Percentiles rank a stretch among this genome's conserved stretches.
phyloP scores from a whole-genome alignment of 1,140 invertebrate genomes.

The Pteromalus puparum region DNA sequence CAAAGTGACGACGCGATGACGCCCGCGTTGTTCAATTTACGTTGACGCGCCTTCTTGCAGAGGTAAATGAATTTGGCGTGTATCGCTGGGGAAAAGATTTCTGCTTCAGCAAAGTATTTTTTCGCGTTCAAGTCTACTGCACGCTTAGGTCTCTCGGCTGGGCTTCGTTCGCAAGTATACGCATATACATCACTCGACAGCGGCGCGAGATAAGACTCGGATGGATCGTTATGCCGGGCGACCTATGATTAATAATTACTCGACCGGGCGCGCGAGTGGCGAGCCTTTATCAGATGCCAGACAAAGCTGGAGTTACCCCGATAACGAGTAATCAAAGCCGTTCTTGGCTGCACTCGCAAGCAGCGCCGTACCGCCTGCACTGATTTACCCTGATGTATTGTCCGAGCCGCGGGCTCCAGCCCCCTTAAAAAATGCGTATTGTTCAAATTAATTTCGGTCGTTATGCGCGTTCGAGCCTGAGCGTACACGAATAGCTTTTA shows the following conservation, averaged over 20 bases:
- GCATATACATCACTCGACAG: conserved; percentile 72
- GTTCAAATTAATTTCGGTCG: conserved; percentile 48
- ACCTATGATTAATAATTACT: conserved; percentile 76
- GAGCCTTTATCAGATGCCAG: conserved; percentile 71
- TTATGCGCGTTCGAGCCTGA: conserved; percentile 14
- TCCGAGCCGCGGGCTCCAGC: not conserved
- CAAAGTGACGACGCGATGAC: conserved; percentile 43
- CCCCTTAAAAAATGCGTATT: conserved; percentile 32
- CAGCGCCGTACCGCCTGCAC: not conserved
- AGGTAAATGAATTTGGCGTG: too few species aligned
- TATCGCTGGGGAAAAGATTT: not conserved
- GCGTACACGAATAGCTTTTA: conserved; percentile 42
- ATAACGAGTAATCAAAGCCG: conserved; percentile 74
- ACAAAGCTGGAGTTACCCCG: conserved; percentile 71
- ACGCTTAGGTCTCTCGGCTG: conserved; percentile 47
- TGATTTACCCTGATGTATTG: conserved; percentile 37
- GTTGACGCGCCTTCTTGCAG: not conserved
- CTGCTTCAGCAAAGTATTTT: not conserved
- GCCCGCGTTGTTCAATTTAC: conserved; percentile 52
- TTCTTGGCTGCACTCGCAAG: conserved; percentile 9
- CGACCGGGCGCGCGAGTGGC: conserved; percentile 51
- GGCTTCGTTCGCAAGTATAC: conserved; percentile 57
- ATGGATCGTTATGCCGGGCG: conserved; percentile 72
- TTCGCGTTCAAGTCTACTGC: not conserved
- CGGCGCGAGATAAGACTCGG: conserved; percentile 71